A percentile compares a stretch with the other conserved stretches of the same genome.
These are phyloP conservation scores for Eupeodes luniger DNA, from an alignment of 2,888 invertebrate genomes.

Conservation along the genomic window DNA sequence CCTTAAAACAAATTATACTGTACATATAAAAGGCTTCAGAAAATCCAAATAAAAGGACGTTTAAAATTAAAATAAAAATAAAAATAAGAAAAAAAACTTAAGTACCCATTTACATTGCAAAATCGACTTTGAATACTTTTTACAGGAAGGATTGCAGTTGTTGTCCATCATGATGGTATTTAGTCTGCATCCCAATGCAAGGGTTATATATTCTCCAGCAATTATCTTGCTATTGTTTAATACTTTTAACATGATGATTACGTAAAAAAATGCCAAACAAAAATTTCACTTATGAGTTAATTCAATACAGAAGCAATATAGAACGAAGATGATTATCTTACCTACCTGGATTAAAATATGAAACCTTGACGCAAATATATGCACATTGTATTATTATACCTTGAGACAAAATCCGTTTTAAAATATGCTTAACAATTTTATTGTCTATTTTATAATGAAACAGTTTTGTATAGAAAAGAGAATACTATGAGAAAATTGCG, in stretches of 20 bases:
- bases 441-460: too few relatives aligned
- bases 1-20: too few relatives aligned
- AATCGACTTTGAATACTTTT: neutral
- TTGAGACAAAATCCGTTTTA: neutral
- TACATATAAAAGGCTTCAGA: neutral
- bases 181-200: too few relatives aligned
- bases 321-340: neutral
- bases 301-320: constrained; percentile 2
- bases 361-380: neutral
- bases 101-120: neutral
- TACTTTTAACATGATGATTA: neutral
- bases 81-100: neutral
- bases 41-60: neutral
- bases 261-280: neutral
- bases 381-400: neutral
- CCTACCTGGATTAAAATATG: neutral
- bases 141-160: constrained; percentile 1
- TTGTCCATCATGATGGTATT: neutral
- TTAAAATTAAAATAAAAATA: neutral
- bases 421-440: neutral
- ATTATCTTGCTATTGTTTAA: constrained; percentile 23
- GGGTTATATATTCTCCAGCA: neutral
- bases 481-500: too few relatives aligned
- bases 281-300: neutral
- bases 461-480: too few relatives aligned